phyloP scores from a whole-genome alignment of 92 coral and sea anemone species.

The Virgularia gustaviana region DNA sequence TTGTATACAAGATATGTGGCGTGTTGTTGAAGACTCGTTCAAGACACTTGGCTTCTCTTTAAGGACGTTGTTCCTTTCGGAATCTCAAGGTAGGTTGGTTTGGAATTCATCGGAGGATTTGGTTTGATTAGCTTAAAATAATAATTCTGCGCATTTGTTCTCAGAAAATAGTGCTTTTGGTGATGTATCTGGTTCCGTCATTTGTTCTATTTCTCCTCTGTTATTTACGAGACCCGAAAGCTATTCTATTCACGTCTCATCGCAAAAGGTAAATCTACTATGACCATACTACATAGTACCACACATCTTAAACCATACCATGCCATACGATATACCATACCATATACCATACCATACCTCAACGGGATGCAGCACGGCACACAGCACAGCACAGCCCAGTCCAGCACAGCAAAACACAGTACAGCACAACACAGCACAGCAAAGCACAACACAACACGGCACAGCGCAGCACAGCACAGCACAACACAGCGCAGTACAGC shows the following conservation, averaged over 20 bases:
- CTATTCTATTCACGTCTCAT: conserved; percentile 73
- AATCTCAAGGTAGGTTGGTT: too few species aligned
- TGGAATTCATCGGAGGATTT: too few species aligned
- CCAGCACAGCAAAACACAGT: too few species aligned
- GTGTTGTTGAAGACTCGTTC: conserved; percentile 34
- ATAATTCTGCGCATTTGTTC: too few species aligned
- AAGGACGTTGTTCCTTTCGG: conserved; percentile 15
- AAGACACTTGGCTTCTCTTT: conserved; percentile 32
- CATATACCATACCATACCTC: background rate
- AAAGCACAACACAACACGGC: too few species aligned
- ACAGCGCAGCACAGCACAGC: too few species aligned
- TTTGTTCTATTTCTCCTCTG: conserved; percentile 75
- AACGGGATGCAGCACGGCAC: too few species aligned
- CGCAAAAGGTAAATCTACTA: conserved; percentile 51
- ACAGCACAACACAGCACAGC: too few species aligned
- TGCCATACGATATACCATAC: conserved; percentile 11
- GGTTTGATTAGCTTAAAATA: too few species aligned
- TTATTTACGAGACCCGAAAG: conserved; percentile 72
- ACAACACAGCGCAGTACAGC: too few species aligned
- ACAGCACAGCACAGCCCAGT: too few species aligned
- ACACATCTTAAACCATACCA: conserved; percentile 9
- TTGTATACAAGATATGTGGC: conserved; percentile 38
- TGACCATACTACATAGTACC: conserved; percentile 10
- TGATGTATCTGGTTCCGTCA: conserved; percentile 58
- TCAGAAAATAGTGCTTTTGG: background rate